phyloP scores from a whole-genome alignment of 2,888 invertebrate species.

The Ryuthela nishihirai region DNA sequence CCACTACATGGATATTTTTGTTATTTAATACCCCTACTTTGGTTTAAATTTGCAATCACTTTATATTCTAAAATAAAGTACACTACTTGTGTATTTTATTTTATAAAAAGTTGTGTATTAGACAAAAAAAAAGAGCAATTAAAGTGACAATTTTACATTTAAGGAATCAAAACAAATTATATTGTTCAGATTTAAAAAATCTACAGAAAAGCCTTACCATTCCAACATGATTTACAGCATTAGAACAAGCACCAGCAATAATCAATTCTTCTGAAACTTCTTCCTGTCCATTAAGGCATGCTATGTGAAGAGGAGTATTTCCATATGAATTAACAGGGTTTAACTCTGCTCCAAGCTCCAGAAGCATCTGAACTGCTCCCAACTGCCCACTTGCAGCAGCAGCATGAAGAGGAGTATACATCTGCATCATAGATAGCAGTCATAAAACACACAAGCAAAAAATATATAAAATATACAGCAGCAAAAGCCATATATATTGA shows the following conservation, averaged over 20 bases:
- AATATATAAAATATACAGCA: not conserved
- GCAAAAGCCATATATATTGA: not conserved
- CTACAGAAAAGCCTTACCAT: too few relatives aligned
- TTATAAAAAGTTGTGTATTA: too few relatives aligned
- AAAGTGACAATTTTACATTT: too few relatives aligned
- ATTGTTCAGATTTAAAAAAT: too few relatives aligned
- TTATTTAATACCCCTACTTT: too few relatives aligned
- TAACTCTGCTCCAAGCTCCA: constrained; percentile 58
- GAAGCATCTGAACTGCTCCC: constrained; percentile 52
- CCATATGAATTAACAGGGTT: constrained; percentile 60
- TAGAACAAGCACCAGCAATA: constrained; percentile 54
- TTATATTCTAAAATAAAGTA: too few relatives aligned
- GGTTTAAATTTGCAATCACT: too few relatives aligned
- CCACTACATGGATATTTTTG: too few relatives aligned
- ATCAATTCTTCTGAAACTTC: constrained; percentile 57
- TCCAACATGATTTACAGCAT: constrained; percentile 58
- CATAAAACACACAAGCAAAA: not conserved
- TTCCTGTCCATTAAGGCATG: constrained; percentile 61
- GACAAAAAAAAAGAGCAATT: too few relatives aligned
- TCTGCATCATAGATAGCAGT: constrained; percentile 43
- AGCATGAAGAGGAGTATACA: constrained; percentile 62
- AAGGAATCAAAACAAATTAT: too few relatives aligned
- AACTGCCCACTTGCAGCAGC: constrained; percentile 59
- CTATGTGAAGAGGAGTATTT: constrained; percentile 60
- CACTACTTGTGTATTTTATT: too few relatives aligned